Percentiles rank a stretch among this genome's conserved stretches.
These are phyloP conservation scores for Paradoxurus hermaphroditus DNA, from an alignment of 2,113 vertebrate species.

Conservation along the genomic window DNA sequence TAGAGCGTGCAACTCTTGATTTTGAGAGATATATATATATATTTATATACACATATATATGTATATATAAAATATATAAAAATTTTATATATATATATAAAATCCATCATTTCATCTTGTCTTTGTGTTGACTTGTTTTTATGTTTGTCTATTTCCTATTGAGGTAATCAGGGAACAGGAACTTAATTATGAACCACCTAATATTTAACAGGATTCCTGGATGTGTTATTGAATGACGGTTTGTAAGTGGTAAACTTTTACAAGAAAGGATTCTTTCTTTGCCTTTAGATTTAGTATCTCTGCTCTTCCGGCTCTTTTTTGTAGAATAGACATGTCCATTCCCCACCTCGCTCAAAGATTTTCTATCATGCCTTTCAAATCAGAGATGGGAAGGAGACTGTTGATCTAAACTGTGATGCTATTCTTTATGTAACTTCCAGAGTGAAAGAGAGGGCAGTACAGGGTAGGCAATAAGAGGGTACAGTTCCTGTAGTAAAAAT, in stretches of 20 bases:
- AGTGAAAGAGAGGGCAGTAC: not conserved
- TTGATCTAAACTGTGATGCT: not conserved
- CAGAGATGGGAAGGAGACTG: not conserved
- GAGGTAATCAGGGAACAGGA: not conserved
- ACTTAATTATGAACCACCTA: not conserved
- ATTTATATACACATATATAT: too few species aligned
- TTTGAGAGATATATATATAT: not conserved
- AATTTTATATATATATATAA: too few species aligned
- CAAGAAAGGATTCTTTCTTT: not conserved
- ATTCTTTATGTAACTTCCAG: not conserved
- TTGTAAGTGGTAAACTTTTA: not conserved
- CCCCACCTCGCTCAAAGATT: not conserved
- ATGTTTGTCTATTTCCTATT: not conserved
- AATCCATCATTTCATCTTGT: not conserved
- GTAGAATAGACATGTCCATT: not conserved
- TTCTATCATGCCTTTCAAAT: not conserved
- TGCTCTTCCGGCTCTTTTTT: not conserved
- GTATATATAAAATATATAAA: too few species aligned
- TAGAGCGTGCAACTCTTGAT: not conserved
- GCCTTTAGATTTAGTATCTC: not conserved
- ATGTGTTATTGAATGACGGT: conserved; percentile 13
- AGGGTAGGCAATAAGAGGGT: not conserved
- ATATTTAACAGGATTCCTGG: not conserved
- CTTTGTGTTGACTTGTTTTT: not conserved
- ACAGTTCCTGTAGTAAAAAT: not conserved